Conservation (phyloP, 2,797 vertebrate genomes). For the Scomberomorus guttatus region DNA sequence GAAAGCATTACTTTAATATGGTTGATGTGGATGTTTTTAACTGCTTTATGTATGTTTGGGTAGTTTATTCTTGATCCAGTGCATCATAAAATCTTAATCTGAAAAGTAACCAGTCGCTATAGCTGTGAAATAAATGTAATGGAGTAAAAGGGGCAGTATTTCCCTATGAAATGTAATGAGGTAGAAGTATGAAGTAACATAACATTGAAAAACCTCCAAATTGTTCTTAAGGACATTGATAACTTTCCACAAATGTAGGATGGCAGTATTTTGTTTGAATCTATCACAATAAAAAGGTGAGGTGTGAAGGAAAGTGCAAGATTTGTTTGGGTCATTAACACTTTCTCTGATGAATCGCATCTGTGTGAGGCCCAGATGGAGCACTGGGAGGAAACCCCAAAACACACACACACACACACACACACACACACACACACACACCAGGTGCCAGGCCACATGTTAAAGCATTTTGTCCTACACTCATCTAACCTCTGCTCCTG, state of each 20-base stretch:
- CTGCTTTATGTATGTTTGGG: background rate
- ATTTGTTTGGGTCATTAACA: conserved; percentile 73
- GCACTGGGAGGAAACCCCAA: conserved; percentile 44
- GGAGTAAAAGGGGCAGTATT: background rate
- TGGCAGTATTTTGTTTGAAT: background rate
- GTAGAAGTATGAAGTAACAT: background rate
- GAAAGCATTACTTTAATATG: background rate
- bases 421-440: conserved; percentile 56
- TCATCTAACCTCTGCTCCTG: conserved; percentile 80
- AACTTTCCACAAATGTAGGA: background rate
- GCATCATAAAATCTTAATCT: background rate
- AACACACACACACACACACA: conserved; percentile 56
- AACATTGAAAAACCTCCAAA: background rate
- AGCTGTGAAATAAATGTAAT: background rate
- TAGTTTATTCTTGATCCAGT: background rate
- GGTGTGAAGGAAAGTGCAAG: conserved; percentile 45
- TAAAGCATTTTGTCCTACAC: conserved; percentile 78
- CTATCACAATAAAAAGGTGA: background rate
- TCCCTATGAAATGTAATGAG: background rate
- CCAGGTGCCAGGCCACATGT: conserved; percentile 77
- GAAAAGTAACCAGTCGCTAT: background rate
- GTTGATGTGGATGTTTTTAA: background rate
- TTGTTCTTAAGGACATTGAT: too few relatives aligned
- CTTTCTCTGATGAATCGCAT: conserved; percentile 61
- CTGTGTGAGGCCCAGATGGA: conserved; percentile 58